Evolutionary conservation across 2,888 invertebrate species (phyloP), one percentile per base, ranked within the genome.

Genomic region (Caenorhabditis drosophilae): DNA sequence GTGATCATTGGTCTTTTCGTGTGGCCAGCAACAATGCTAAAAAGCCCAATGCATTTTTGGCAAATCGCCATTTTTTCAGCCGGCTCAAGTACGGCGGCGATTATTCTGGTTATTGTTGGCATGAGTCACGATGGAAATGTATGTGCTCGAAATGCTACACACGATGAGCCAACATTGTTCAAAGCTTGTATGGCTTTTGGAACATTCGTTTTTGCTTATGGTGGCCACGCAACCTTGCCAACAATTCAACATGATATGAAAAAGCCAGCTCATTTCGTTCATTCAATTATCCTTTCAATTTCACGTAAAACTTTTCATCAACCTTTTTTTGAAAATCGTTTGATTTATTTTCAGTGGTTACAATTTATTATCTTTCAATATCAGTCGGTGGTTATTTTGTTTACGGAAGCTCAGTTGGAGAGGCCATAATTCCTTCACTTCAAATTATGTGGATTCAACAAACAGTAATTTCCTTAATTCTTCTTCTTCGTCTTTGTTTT

Each of bases 221-320:
- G 72, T 48, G 72, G 72, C 3, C 72, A 72, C 41, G 58, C 68
- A 16, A 66, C 67, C 9, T 55, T 76, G 20, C 76, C 76, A 7
- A 76, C 76, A 9, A 75, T 76, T 47, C 76, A 76, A 36, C 75
- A 75, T 51, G 76, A 76, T 44, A 74, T 76, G 76, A 61, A 53
- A 18, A 69, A 70, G 34, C 76, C 76, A 0, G 67, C 63, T 18
- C 63, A 73, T 38, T 76, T 76, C 38, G 60, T 58, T 11, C 58
- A 69, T 42, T 67, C 75, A 4, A 53, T 72, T 9, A 47, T 70
- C 11, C 47, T 76, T 26, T 69, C 71, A 1, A 67, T 73, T 41
- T 36, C 45, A 16, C 49, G 76, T 75, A 18, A 38, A 35, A n/a
- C 36, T 20, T 45, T 45, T n/a, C n/a, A n/a, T n/a, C n/a, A n/a